A percentile compares a stretch with the other conserved stretches of the same genome.
Conservation (phyloP, 2,888 invertebrate species). For the Neoaliturus tenellus region DNA sequence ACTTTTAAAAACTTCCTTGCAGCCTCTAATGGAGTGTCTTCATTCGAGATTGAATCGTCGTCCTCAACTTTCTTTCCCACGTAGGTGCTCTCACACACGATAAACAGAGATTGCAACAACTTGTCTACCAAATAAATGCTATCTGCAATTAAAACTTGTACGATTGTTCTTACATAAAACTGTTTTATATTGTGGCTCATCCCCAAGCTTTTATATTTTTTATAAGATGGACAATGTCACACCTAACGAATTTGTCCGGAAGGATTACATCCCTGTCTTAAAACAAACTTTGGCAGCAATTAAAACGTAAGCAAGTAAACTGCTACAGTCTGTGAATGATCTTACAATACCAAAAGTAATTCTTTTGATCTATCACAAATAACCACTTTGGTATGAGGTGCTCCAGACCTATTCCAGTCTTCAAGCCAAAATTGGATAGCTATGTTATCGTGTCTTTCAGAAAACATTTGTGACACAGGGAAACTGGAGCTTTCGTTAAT, state of each 20-base stretch:
- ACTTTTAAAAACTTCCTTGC: not conserved
- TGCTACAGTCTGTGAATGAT: not conserved
- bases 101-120: not conserved
- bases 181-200: slow-evolving; percentile 24
- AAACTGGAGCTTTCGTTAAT: not conserved
- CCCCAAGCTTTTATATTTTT: slow-evolving; percentile 36
- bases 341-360: not conserved
- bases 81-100: slow-evolving; percentile 6
- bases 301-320: not conserved
- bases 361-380: slow-evolving; percentile 40
- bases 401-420: slow-evolving; percentile 40
- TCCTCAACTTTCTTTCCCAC: not conserved
- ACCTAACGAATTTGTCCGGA: slow-evolving; percentile 17
- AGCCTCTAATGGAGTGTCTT: not conserved
- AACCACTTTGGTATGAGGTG: not conserved
- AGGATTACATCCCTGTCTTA: not conserved
- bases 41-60: not conserved
- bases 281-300: not conserved
- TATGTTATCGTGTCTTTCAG: slow-evolving; percentile 37
- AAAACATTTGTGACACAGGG: slow-evolving; percentile 23
- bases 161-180: slow-evolving; percentile 10
- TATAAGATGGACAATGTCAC: slow-evolving; percentile 14
- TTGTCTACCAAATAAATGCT: not conserved
- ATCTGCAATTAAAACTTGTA: not conserved
- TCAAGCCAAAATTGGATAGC: slow-evolving; percentile 39